Conservation (phyloP, 2,888 invertebrate genomes). For the Ophion costatus region DNA sequence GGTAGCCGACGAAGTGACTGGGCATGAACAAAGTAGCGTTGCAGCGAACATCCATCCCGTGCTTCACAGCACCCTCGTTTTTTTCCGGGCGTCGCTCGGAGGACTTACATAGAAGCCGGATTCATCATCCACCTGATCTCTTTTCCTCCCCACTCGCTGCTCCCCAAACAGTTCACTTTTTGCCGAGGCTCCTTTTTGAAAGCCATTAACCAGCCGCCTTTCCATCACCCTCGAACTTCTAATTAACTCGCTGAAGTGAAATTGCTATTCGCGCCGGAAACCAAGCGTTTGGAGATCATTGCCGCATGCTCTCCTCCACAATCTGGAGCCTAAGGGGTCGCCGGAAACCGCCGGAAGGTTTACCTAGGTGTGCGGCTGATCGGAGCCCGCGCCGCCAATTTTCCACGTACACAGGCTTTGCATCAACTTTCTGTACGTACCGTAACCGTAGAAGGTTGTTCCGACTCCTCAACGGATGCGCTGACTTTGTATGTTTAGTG, state of each 20-base stretch:
- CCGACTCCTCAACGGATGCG: no score
- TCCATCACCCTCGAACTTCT: constrained; percentile 52
- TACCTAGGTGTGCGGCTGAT: not conserved
- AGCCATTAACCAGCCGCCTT: constrained; percentile 58
- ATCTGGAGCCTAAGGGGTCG: constrained; percentile 11
- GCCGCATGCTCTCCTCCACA: not conserved
- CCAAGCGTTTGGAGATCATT: constrained; percentile 35
- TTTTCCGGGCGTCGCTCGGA: not conserved
- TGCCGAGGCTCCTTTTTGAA: constrained; percentile 70
- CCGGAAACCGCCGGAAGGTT: not conserved
- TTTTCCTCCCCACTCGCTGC: constrained; percentile 3
- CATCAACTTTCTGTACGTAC: no score
- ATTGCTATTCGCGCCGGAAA: constrained; percentile 61
- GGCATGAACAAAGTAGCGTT: constrained; percentile 36
- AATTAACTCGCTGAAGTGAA: constrained; percentile 73
- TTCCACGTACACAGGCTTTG: no score
- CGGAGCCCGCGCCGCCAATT: not conserved
- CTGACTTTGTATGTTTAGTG: no score
- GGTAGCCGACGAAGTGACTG: constrained; percentile 29
- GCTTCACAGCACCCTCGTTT: constrained; percentile 41
- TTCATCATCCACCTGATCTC: constrained; percentile 32
- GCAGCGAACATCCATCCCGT: constrained; percentile 36
- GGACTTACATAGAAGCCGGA: constrained; percentile 31
- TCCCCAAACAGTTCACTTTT: constrained; percentile 59
- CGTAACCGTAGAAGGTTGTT: no score